phyloP scores from a whole-genome alignment of 1,140 invertebrate species.

The Heliothis virescens region DNA sequence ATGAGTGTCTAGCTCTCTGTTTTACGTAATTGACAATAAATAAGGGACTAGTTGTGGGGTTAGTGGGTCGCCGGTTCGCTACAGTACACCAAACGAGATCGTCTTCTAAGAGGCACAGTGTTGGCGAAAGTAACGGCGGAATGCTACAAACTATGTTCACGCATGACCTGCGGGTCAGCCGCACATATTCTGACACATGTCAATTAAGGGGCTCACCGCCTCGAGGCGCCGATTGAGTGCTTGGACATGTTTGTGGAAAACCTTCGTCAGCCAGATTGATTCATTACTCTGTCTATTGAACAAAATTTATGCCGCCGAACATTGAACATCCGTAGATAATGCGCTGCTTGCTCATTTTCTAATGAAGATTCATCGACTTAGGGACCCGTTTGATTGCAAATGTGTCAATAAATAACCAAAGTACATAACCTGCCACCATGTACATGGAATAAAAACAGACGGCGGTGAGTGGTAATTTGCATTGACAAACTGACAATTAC shows the following conservation, averaged over 20 bases:
- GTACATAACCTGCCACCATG: conserved; percentile 5
- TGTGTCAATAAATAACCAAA: conserved; percentile 16
- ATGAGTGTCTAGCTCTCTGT: conserved; percentile 45
- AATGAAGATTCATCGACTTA: conserved; percentile 56
- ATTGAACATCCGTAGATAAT: conserved; percentile 23
- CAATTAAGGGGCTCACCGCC: conserved; percentile 81
- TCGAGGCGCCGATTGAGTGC: conserved; percentile 79
- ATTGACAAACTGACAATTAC: conserved; percentile 57
- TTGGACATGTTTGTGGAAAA: conserved; percentile 83
- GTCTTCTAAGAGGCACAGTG: conserved; percentile 58
- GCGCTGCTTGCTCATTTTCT: conserved; percentile 35
- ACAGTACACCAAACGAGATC: conserved; percentile 59
- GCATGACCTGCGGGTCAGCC: conserved; percentile 81
- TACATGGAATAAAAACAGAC: conserved; percentile 40
- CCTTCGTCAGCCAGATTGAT: conserved; percentile 77
- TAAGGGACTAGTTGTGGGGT: conserved; percentile 56
- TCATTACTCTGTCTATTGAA: conserved; percentile 72
- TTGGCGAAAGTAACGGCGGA: conserved; percentile 80
- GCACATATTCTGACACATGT: conserved; percentile 84
- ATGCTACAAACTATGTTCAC: conserved; percentile 79
- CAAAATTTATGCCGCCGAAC: conserved; percentile 39
- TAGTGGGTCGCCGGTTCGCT: conserved; percentile 57
- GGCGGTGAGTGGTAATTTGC: conserved; percentile 48
- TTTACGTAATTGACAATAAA: conserved; percentile 60
- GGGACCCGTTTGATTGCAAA: conserved; percentile 23